Base-by-base conservation (phyloP, 2,113 vertebrate species). In the Pterophyllum scalare region DNA sequence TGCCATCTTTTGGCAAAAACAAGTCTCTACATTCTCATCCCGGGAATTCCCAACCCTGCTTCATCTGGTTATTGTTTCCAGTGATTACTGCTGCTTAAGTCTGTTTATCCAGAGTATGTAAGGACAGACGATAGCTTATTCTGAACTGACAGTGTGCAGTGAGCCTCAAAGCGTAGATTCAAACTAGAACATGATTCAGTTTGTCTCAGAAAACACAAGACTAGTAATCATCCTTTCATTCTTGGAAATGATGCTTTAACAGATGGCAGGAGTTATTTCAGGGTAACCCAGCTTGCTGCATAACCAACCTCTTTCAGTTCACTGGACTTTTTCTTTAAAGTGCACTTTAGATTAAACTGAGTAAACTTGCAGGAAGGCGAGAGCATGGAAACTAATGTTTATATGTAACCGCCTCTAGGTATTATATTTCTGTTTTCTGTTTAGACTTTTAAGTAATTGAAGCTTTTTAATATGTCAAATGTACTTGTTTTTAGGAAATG, bases 221-320 rank as follows among this genome's bases (percentile, higher is more conserved):
- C 70, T 67, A 19, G 77, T 88, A 79, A 89, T 86, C 24, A 81
- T 89, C 77, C 83, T 92, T 83, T 90, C 77, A 81, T 87, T 80
- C 81, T 81, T 81, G 70, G 84, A 87, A 88, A 84, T 72, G 81
- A 78, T 57, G 22, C 87, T 87, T 86, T 77, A 86, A 75, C 93
- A 94, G 90, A 92, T 92, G 92, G 90, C 89, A 49, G 56, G 80
- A 89, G 87, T 84, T 89, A 91, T 90, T 89, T 90, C 87, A 91
- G 88, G 84, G 38, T 64, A 80, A 57, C 85, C 17, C 82, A 46
- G 56, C 79, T 74, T 77, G 60, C 77, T 79, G 67, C 61, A 19
- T 46, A 58, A 33, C 49, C 81, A 70, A 28, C 65, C n/a, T 74
- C 31, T 83, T 49, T 78, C 72, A 35, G 67, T 89, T 82, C 59